Conservation (phyloP, 2,113 vertebrate species). For the Ammodytes dubius region DNA sequence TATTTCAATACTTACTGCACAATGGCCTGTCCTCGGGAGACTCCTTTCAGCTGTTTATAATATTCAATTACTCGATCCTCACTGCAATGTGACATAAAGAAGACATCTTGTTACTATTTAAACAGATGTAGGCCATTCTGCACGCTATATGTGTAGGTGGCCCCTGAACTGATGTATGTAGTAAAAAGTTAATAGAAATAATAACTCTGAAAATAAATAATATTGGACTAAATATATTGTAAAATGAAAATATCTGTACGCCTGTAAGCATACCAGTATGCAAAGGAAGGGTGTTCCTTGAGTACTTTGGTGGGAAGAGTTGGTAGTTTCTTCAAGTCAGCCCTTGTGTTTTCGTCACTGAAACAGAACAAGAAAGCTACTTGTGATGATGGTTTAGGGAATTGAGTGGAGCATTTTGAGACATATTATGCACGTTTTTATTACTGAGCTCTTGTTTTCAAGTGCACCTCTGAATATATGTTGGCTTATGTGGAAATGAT, state of each 20-base stretch:
- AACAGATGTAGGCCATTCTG: neutral
- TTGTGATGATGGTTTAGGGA: neutral
- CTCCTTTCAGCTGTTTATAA: conserved; percentile 95
- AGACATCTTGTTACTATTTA: conserved; percentile 1
- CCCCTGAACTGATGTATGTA: neutral
- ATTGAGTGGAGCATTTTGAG: neutral
- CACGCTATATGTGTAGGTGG: neutral
- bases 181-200: neutral
- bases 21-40: conserved; percentile 96
- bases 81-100: conserved; percentile 81
- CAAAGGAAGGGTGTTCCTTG: conserved; percentile 97
- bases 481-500: too few species aligned
- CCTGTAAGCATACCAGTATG: conserved; percentile 90
- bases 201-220: neutral
- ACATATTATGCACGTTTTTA: neutral
- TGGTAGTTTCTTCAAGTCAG: conserved; percentile 96
- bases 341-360: conserved; percentile 95
- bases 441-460: neutral
- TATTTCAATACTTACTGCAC: conserved; percentile 91
- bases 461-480: neutral
- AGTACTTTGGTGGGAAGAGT: conserved; percentile 96
- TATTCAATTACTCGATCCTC: conserved; percentile 97
- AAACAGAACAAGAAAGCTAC: conserved; percentile 15
- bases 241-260: neutral
- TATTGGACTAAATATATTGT: neutral